Percentiles rank a stretch among this genome's conserved stretches.
phyloP scores from a whole-genome alignment of 2,888 invertebrate genomes.

The Norana najaformis region DNA sequence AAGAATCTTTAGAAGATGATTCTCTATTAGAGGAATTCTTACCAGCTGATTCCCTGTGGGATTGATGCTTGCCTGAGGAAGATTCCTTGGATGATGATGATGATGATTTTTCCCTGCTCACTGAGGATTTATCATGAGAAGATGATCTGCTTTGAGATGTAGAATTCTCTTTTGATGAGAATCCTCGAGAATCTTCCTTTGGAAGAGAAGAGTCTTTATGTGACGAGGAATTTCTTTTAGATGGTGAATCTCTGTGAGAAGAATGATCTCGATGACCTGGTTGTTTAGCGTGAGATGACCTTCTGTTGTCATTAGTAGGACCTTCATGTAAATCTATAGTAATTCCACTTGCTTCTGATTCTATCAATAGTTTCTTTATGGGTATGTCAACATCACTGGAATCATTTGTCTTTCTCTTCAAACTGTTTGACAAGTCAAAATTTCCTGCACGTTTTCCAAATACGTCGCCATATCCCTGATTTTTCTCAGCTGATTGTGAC shows the following conservation, averaged over 20 bases:
- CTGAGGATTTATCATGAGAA: not conserved
- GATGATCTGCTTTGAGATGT: not conserved
- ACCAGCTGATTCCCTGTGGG: not conserved
- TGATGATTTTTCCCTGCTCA: not conserved
- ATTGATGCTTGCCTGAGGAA: not conserved
- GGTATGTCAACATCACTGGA: not conserved
- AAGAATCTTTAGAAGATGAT: not conserved
- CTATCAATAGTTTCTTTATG: not conserved
- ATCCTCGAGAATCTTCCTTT: not conserved
- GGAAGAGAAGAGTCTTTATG: not conserved
- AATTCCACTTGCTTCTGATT: not conserved
- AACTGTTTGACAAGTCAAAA: not conserved
- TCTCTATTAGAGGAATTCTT: not conserved
- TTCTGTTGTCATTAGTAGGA: not conserved
- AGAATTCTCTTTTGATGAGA: not conserved
- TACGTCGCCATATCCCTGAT: not conserved
- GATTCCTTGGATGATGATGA: constrained; percentile 1
- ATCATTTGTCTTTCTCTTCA: not conserved
- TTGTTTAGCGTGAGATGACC: not conserved
- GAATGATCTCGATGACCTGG: not conserved
- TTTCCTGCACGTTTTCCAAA: not conserved
- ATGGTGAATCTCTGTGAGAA: not conserved
- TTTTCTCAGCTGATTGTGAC: not conserved
- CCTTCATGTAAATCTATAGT: not conserved
- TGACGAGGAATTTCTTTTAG: not conserved